phyloP scores from a whole-genome alignment of 2,888 invertebrate species.

The Ligdia adustata region DNA sequence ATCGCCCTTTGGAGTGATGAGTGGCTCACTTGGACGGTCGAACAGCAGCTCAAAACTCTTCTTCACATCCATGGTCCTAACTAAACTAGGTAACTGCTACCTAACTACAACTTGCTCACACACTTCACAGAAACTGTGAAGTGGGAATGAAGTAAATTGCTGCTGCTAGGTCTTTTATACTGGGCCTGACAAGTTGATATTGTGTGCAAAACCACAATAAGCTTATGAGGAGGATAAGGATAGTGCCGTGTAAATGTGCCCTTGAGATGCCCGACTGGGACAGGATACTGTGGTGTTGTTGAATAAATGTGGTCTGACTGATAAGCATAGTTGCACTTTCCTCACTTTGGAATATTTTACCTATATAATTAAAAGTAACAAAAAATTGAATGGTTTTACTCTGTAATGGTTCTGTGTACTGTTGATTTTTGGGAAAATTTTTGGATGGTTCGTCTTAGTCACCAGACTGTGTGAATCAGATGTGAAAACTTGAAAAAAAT shows the following conservation, averaged over 20 bases:
- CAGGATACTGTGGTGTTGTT: constrained; percentile 18
- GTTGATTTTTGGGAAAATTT: no score
- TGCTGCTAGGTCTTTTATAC: constrained; percentile 39
- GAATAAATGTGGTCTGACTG: background rate
- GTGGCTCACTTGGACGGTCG: constrained; percentile 85
- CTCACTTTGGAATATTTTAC: no score
- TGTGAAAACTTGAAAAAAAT: no score
- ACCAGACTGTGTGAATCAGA: no score
- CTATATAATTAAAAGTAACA: no score
- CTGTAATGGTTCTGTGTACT: no score
- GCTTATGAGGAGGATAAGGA: constrained; percentile 40
- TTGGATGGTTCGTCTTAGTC: no score
- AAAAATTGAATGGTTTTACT: no score
- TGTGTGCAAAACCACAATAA: constrained; percentile 55
- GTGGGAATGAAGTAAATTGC: constrained; percentile 46
- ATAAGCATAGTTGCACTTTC: background rate
- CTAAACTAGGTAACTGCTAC: constrained; percentile 17
- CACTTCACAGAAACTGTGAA: constrained; percentile 75
- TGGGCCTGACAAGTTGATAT: constrained; percentile 24
- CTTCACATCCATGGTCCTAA: constrained; percentile 30
- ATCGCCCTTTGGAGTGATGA: constrained; percentile 86
- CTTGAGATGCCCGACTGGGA: background rate
- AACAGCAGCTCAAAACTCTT: constrained; percentile 73
- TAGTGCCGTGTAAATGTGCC: constrained; percentile 6
- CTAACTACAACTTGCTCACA: constrained; percentile 26